Conservation (phyloP, 2,113 vertebrate genomes). For the Sylvietta virens region DNA sequence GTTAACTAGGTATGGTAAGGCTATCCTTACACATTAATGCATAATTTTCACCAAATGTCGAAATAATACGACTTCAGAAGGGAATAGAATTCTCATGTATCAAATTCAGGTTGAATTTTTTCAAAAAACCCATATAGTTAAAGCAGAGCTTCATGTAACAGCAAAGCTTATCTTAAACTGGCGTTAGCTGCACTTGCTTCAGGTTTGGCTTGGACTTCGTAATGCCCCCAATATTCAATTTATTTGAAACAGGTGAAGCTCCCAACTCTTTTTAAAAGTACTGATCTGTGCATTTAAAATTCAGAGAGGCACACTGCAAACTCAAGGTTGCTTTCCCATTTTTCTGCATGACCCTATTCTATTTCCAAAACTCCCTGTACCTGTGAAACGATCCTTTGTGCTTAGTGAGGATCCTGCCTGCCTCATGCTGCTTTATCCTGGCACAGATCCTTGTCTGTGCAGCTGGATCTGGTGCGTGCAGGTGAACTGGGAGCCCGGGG, state of each 20-base stretch:
- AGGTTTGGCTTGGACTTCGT: background rate
- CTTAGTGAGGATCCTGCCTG: background rate
- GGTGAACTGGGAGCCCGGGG: background rate
- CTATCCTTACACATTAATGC: background rate
- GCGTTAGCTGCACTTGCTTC: background rate
- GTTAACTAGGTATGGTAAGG: background rate
- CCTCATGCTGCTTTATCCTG: accelerated
- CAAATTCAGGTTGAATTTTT: background rate
- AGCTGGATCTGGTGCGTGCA: background rate
- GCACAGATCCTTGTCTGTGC: background rate
- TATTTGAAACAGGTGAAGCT: background rate
- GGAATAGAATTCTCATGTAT: background rate
- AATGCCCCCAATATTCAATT: background rate
- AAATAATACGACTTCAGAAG: background rate
- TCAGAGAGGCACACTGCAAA: background rate
- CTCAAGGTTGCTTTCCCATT: background rate
- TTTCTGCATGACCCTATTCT: background rate
- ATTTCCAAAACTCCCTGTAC: background rate
- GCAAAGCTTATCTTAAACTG: background rate
- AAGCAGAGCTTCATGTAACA: background rate
- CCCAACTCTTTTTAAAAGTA: background rate
- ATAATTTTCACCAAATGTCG: background rate
- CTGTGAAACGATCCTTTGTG: background rate
- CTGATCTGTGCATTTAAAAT: background rate
- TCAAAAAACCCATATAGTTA: background rate